Evolutionary conservation across 2,113 vertebrate species (phyloP).

Genomic region (Fregetta grallaria): DNA sequence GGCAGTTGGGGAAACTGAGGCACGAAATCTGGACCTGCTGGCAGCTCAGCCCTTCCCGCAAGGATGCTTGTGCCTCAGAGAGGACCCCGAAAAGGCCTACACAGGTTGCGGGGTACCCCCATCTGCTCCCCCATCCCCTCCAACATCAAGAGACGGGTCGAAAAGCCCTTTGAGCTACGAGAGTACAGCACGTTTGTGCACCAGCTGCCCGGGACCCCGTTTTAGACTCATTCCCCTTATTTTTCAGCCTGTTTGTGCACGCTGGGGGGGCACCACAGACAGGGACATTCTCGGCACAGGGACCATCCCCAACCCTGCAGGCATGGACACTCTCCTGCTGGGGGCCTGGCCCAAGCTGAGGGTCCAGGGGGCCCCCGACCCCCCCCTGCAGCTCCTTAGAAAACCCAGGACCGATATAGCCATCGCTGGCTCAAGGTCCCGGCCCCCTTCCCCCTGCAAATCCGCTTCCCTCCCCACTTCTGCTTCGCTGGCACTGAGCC

Average conservation of each 20-base stretch:
- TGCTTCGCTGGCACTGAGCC: conserved; percentile 56
- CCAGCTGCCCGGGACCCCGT: accelerated
- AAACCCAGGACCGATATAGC: not conserved
- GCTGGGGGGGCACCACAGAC: not conserved
- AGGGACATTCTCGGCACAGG: not conserved
- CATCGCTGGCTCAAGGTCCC: not conserved
- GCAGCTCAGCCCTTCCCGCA: not conserved
- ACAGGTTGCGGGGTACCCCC: accelerated
- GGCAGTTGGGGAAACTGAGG: not conserved
- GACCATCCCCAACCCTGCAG: not conserved
- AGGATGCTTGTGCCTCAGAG: not conserved
- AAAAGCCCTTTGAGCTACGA: not conserved
- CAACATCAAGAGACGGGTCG: not conserved
- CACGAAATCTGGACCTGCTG: accelerated
- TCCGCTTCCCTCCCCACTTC: conserved; percentile 39
- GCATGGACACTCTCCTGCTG: not conserved
- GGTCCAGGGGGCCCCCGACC: accelerated
- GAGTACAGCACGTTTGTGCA: accelerated
- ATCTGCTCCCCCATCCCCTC: not conserved
- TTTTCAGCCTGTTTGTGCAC: accelerated
- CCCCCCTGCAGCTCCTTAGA: not conserved
- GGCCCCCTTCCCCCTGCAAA: conserved; percentile 25
- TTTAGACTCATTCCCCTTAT: not conserved
- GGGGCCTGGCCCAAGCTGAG: not conserved
- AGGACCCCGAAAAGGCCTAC: not conserved